A percentile compares a stretch with the other conserved stretches of the same genome.
These are phyloP conservation scores for Pheosia gnoma DNA, from an alignment of 2,888 invertebrate genomes.

Conservation along the genomic window DNA sequence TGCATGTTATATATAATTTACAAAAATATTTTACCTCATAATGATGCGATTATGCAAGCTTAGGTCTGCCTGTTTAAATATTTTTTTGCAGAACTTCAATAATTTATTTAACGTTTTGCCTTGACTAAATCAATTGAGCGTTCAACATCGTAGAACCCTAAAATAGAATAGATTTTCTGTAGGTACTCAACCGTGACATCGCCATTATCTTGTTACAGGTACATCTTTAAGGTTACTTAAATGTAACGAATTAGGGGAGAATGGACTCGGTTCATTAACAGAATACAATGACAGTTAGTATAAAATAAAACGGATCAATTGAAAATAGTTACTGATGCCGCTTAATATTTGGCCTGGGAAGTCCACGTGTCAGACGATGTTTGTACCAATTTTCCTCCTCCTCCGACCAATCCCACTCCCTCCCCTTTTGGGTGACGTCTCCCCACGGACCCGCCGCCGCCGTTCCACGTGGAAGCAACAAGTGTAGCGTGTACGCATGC, in stretches of 20 bases:
- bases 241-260: constrained; percentile 15
- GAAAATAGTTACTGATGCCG: not conserved
- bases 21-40: too few species aligned
- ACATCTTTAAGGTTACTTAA: constrained; percentile 22
- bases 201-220: constrained; percentile 22
- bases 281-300: constrained; percentile 5
- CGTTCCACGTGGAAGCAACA: constrained; percentile 74
- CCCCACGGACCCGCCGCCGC: not conserved
- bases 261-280: constrained; percentile 20
- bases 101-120: not conserved
- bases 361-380: constrained; percentile 51
- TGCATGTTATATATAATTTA: too few species aligned
- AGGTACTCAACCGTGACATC: constrained; percentile 16
- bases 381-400: constrained; percentile 44
- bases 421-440: constrained; percentile 12
- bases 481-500: constrained; percentile 69
- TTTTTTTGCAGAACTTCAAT: not conserved
- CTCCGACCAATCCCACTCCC: constrained; percentile 19
- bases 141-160: constrained; percentile 3
- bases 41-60: too few species aligned
- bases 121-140: constrained; percentile 1
- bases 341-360: constrained; percentile 12
- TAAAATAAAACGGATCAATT: not conserved
- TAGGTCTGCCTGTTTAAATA: not conserved
- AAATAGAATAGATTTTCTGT: constrained; percentile 7